Base-by-base conservation (phyloP, 92 coral and sea anemone species). In the Actinostola sp. region DNA sequence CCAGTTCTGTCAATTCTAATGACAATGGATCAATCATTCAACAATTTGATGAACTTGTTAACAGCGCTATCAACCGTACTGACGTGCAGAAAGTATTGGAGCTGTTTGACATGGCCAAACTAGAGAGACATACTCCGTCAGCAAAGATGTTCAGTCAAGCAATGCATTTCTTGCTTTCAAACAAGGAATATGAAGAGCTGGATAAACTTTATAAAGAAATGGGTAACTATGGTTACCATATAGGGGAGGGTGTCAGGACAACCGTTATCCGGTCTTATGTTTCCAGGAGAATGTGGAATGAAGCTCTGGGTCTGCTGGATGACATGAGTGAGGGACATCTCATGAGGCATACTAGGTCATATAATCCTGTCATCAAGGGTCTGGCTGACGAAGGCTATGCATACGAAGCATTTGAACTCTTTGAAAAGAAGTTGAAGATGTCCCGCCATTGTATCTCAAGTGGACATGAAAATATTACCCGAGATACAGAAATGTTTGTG, bases 231-330 rank as follows among this genome's bases (percentile, higher is more conserved):
- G 81, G 73, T 24, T 61, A 61, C 2, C 75, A 70, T 55, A 79
- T 87, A 49, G 95, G 97, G 0, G 89, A 87, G 59, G 98, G 98
- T 58, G 89, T 85, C 8, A 73, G 68, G 35, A 83, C 89, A 35
- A 91, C 92, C 1, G 67, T 94, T 61, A 80, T 94, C 28, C 87
- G 86, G 48, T 94, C 97, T n/a, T 94, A 91, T 76, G 68, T 82
- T 58, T 60, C 64, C 26, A 86, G 98, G 28, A 81, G 70, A 15
- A 77, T 71, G 83, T 83, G 83, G 80, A 59, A 66, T 8, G 45
- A 69, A 26, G 98, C 97, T 34, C 38, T 86, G 54, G 73, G 35
- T 39, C 53, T 86, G 30, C 76, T 94, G 46, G 71, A 48, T 46
- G 41, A 67, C 48, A 72, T 88, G 63, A 77, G 79, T 38, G 57